Base-by-base conservation (phyloP, 2,888 invertebrate genomes). In the Nomada flava region DNA sequence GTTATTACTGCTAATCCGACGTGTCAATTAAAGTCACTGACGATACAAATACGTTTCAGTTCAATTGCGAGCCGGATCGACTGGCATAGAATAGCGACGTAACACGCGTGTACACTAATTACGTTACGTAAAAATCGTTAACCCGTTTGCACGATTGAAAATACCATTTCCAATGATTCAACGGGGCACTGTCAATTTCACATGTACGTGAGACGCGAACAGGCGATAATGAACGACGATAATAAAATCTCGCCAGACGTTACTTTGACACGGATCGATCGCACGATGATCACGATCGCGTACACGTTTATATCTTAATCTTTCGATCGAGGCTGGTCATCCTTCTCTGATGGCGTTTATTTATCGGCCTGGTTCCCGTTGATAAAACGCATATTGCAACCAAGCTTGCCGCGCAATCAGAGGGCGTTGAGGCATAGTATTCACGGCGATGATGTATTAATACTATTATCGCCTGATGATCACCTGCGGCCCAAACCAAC, bases 361-460 rank as follows among this genome's bases (percentile, higher is more conserved):
- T 89, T 86, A 87, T 89, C 79, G 74, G 76, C 82, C 73, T 73
- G 65, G 73, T 84, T 86, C 81, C 77, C 81, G 84, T 67, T 82
- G 89, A 87, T 88, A 87, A 89, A 89, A 87, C 81, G 82, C 84
- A 82, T 82, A 88, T 88, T 83, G 84, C 89, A 62, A 74, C 62
- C 76, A 63, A 62, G 83, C 65, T 79, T 77, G 77, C 79, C 80
- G 87, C 80, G 91, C 91, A 92, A 92, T 92, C 92, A 91, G 88
- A 88, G 88, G 63, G 89, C 92, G 87, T 69, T 88, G 89, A 86
- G 88, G 89, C 91, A 89, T 90, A 88, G 72, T 77, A 68, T 77
- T 81, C 88, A 83, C 86, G 83, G 88, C 90, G 91, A 92, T 92
- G 92, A 92, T 91, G 92, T 92, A 92, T 92, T 92, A 92, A 92